These are phyloP conservation scores for Odontamblyopus rebecca DNA, from an alignment of 2,797 vertebrate species.

Conservation along the genomic window DNA sequence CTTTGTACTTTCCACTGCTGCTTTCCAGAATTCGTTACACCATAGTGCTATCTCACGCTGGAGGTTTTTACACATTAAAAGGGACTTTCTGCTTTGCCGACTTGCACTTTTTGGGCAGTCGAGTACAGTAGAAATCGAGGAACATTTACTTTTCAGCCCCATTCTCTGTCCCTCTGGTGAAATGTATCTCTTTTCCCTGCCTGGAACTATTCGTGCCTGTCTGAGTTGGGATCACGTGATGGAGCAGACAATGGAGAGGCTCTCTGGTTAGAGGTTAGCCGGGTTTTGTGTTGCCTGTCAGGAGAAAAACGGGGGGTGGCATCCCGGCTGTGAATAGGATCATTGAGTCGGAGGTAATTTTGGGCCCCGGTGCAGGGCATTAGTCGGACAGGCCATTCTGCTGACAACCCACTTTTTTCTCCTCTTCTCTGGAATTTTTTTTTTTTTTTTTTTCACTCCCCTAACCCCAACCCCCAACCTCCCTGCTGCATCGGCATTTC, in stretches of 20 bases:
- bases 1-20: no score
- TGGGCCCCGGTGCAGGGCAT: constrained; percentile 85
- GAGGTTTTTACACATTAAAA: constrained; percentile 59
- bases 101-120: constrained; percentile 47
- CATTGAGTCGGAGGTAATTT: constrained; percentile 93
- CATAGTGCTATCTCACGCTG: constrained; percentile 53
- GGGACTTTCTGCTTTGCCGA: constrained; percentile 37
- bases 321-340: constrained; percentile 84
- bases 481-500: constrained; percentile 86
- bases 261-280: constrained; percentile 74
- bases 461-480: constrained; percentile 49
- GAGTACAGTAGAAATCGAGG: constrained; percentile 41
- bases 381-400: constrained; percentile 85
- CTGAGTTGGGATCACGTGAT: constrained; percentile 73
- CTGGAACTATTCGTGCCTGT: constrained; percentile 60
- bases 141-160: constrained; percentile 50
- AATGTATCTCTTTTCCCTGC: constrained; percentile 50
- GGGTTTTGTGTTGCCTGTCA: constrained; percentile 82
- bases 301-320: constrained; percentile 61
- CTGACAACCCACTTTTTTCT: constrained; percentile 82
- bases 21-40: constrained; percentile 43
- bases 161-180: constrained; percentile 51
- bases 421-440: constrained; percentile 54
- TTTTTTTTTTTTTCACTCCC: constrained; percentile 50
- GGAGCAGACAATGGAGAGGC: constrained; percentile 79